A percentile compares a stretch with the other conserved stretches of the same genome.
Evolutionary conservation across 1,140 invertebrate genomes (phyloP).

Genomic region (Caenorhabditis tropicalis): DNA sequence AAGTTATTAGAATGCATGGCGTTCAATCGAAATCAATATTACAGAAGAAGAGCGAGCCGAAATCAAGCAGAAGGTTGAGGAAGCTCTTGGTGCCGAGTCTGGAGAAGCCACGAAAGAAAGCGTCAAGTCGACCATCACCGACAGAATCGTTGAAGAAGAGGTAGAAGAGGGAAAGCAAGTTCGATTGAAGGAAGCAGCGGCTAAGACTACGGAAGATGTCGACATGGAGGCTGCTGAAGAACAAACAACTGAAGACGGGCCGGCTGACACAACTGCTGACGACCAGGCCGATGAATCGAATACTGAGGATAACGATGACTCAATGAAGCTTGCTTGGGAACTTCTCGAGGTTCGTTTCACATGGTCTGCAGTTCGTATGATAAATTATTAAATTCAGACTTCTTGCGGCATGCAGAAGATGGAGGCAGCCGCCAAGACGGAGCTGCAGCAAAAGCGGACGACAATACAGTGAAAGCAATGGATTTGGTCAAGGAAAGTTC

Average conservation of each 20-base stretch:
- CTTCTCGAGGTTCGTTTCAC: not conserved
- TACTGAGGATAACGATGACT: not conserved
- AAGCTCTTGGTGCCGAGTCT: not conserved
- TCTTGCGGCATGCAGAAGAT: not conserved
- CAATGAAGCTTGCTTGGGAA: constrained; percentile 20
- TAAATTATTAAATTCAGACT: not conserved
- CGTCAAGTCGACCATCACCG: not conserved
- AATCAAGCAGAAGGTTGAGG: constrained; percentile 17
- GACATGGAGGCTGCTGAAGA: constrained; percentile 9
- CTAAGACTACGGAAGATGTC: not conserved
- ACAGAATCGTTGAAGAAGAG: not conserved
- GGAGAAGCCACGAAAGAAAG: not conserved
- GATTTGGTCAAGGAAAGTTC: too few relatives aligned
- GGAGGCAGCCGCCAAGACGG: not conserved
- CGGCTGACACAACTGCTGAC: not conserved
- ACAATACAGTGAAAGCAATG: too few relatives aligned
- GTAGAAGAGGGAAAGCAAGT: not conserved
- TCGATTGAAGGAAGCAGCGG: not conserved
- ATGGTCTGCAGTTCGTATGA: not conserved
- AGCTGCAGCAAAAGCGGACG: too few relatives aligned
- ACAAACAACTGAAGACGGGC: not conserved
- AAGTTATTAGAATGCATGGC: not conserved
- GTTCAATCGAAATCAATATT: not conserved
- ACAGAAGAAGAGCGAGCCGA: not conserved
- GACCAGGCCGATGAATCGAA: not conserved